Conservation (phyloP, 2,113 vertebrate species). For the Ovis canadensis region DNA sequence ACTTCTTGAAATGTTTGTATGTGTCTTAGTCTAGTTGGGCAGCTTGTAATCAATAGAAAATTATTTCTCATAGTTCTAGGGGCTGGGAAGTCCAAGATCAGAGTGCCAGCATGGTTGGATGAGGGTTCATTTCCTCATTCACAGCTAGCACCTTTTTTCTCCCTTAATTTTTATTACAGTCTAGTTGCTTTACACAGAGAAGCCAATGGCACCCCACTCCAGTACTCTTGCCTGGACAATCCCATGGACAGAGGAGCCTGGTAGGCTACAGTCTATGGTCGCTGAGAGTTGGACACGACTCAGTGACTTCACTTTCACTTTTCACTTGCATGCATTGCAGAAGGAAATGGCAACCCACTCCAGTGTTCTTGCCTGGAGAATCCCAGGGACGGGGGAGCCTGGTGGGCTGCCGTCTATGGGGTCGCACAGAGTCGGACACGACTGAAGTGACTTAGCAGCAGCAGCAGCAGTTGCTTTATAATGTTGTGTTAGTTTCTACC, state of each 20-base stretch:
- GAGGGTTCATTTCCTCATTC: background rate
- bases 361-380: too few species aligned
- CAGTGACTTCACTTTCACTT: too few species aligned
- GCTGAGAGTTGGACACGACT: fast-evolving
- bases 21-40: background rate
- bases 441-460: too few species aligned
- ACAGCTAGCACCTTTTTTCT: background rate
- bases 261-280: too few species aligned
- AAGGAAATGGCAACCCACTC: too few species aligned
- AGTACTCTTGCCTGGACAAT: too few species aligned
- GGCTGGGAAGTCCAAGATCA: background rate
- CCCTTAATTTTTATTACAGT: background rate
- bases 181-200: background rate
- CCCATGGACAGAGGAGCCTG: too few species aligned
- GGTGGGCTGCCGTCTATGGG: too few species aligned
- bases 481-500: background rate
- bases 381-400: too few species aligned
- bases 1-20: background rate
- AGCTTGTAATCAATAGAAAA: background rate
- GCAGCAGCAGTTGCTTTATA: background rate
- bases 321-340: too few species aligned
- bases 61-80: background rate
- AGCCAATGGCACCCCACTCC: too few species aligned
- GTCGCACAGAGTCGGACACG: fast-evolving
- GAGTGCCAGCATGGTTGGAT: background rate